Conservation (phyloP, 2,888 invertebrate species). For the Bugulina stolonifera region DNA sequence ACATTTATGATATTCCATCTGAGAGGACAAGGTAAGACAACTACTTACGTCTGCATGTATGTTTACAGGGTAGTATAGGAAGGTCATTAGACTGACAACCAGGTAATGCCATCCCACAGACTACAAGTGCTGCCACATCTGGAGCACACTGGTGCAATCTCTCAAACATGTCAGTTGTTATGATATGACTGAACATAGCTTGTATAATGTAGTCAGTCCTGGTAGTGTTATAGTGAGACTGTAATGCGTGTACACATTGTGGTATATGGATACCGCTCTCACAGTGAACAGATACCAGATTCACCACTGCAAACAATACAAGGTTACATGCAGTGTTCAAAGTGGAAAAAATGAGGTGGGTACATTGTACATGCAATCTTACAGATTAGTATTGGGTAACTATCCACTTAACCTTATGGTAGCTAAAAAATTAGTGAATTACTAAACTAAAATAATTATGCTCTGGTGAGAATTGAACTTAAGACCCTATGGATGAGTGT, state of each 20-base stretch:
- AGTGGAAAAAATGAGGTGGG: no score
- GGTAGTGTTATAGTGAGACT: not conserved
- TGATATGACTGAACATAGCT: not conserved
- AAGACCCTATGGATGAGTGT: no score
- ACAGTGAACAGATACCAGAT: not conserved
- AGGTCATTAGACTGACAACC: conserved; percentile 1
- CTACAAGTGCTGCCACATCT: not conserved
- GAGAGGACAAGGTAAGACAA: not conserved
- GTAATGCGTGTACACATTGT: not conserved
- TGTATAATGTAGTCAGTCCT: not conserved
- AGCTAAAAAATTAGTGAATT: no score
- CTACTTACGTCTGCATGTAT: not conserved
- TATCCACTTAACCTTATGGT: no score
- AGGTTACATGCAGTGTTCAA: no score
- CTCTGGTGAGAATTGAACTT: no score
- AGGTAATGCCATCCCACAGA: not conserved
- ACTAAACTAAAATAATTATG: no score
- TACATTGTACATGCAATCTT: no score
- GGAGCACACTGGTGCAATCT: not conserved
- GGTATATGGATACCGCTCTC: not conserved
- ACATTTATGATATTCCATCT: no score
- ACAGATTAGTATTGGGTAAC: no score
- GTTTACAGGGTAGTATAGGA: conserved; percentile 18
- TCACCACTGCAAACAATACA: not conserved
- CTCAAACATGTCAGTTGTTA: not conserved